phyloP scores from a whole-genome alignment of 2,797 vertebrate genomes.

The Gymnocypris eckloni region DNA sequence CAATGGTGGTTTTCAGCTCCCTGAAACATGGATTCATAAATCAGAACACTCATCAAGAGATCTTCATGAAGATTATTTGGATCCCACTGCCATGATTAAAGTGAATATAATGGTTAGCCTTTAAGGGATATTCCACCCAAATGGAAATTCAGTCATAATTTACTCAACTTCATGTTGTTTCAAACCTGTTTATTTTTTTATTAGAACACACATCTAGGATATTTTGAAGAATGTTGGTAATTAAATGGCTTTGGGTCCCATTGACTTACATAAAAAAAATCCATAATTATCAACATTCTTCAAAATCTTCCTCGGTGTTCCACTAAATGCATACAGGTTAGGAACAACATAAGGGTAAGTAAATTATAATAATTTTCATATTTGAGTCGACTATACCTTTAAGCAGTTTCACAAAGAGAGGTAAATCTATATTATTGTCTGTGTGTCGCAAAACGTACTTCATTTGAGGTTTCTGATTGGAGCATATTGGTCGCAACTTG shows the following conservation, averaged over 20 bases:
- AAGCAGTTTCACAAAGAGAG: not conserved
- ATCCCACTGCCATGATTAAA: not conserved
- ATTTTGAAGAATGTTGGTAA: not conserved
- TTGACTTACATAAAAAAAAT: not conserved
- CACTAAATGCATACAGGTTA: not conserved
- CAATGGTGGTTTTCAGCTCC: conserved; percentile 49
- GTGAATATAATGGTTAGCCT: not conserved
- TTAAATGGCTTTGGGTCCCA: not conserved
- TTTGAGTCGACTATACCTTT: not conserved
- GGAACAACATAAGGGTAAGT: not conserved
- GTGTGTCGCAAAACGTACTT: conserved; percentile 55
- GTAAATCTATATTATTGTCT: not conserved
- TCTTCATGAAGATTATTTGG: not conserved
- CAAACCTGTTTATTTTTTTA: not conserved
- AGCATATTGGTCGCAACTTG: conserved; percentile 57
- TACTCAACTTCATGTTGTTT: not conserved
- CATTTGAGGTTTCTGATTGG: conserved; percentile 56
- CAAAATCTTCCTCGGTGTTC: not conserved
- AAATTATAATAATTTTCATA: not conserved
- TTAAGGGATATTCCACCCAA: not conserved
- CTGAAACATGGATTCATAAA: conserved; percentile 37
- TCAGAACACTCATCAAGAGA: not conserved
- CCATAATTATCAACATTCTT: not conserved
- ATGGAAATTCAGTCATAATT: not conserved
- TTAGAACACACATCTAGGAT: not conserved